phyloP scores from a whole-genome alignment of 1,140 invertebrate species.

The Drosophila azteca region DNA sequence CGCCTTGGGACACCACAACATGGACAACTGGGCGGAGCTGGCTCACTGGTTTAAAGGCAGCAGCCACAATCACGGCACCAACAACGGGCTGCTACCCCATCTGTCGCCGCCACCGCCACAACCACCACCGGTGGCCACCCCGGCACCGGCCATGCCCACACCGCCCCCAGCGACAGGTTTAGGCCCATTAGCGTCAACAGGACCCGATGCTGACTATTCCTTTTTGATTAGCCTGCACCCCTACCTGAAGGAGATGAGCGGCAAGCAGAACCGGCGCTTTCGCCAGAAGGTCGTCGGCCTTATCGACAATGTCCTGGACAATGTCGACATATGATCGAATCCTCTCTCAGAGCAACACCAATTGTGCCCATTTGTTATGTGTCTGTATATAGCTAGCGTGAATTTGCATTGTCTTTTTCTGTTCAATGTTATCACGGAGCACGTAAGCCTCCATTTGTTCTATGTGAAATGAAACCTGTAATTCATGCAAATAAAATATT shows the following conservation, averaged over 20 bases:
- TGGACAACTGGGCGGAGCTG: slow-evolving; percentile 58
- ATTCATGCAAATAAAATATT: too few species aligned
- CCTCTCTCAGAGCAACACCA: slow-evolving; percentile 30
- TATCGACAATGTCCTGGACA: slow-evolving; percentile 75
- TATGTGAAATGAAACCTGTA: slow-evolving; percentile 41
- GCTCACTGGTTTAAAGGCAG: slow-evolving; percentile 59
- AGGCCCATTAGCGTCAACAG: slow-evolving; percentile 3
- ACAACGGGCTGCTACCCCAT: neutral
- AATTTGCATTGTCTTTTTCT: slow-evolving; percentile 50
- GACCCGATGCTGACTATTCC: slow-evolving; percentile 75
- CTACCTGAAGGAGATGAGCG: slow-evolving; percentile 77
- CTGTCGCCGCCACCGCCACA: slow-evolving; percentile 30
- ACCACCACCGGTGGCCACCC: neutral
- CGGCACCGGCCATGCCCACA: slow-evolving; percentile 22
- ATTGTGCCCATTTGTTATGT: slow-evolving; percentile 71
- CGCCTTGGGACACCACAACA: slow-evolving; percentile 41
- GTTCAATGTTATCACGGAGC: slow-evolving; percentile 26
- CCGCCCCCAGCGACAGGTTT: neutral
- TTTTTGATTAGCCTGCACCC: slow-evolving; percentile 79
- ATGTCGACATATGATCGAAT: slow-evolving; percentile 46
- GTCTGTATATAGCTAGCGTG: slow-evolving; percentile 20
- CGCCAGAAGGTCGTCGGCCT: slow-evolving; percentile 75
- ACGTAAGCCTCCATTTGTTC: slow-evolving; percentile 43
- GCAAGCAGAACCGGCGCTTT: slow-evolving; percentile 78
- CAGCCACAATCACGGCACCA: neutral